These are phyloP conservation scores for Odontomyia ornata DNA, from an alignment of 2,888 invertebrate species.

Conservation along the genomic window DNA sequence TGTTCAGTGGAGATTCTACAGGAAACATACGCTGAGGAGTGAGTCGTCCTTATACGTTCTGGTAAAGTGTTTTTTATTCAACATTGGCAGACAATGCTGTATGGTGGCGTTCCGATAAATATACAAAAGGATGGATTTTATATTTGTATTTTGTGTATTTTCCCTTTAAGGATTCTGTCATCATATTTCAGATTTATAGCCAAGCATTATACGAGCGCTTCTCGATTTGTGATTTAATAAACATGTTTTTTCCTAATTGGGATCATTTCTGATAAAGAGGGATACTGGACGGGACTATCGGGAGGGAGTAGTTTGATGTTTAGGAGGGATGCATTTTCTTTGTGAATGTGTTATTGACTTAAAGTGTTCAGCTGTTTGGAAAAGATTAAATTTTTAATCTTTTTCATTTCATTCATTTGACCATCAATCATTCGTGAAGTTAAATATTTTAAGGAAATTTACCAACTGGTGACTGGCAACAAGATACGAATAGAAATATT, in stretches of 20 bases:
- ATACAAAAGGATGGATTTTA: slow-evolving; percentile 4
- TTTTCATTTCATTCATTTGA: background rate
- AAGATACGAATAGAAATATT: too few relatives aligned
- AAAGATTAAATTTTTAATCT: background rate
- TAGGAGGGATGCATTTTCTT: background rate
- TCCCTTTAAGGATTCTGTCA: slow-evolving; percentile 26
- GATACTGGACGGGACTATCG: background rate
- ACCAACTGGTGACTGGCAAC: too few relatives aligned
- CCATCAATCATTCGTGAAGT: too few relatives aligned
- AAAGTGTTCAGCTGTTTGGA: slow-evolving; percentile 22
- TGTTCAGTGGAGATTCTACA: background rate
- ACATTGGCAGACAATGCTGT: background rate
- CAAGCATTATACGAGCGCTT: slow-evolving; percentile 26
- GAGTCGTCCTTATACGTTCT: background rate
- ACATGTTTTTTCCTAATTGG: slow-evolving; percentile 40
- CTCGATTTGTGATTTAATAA: slow-evolving; percentile 28
- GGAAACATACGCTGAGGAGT: background rate
- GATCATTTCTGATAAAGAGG: slow-evolving; percentile 16
- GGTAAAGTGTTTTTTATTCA: background rate
- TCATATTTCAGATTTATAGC: slow-evolving; percentile 44
- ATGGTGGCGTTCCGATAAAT: background rate
- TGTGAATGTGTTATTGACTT: slow-evolving; percentile 19
- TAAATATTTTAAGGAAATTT: too few relatives aligned
- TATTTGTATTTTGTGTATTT: slow-evolving; percentile 22
- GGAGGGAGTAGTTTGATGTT: background rate